phyloP scores from a whole-genome alignment of 2,113 vertebrate genomes.

The Corvus hawaiiensis region DNA sequence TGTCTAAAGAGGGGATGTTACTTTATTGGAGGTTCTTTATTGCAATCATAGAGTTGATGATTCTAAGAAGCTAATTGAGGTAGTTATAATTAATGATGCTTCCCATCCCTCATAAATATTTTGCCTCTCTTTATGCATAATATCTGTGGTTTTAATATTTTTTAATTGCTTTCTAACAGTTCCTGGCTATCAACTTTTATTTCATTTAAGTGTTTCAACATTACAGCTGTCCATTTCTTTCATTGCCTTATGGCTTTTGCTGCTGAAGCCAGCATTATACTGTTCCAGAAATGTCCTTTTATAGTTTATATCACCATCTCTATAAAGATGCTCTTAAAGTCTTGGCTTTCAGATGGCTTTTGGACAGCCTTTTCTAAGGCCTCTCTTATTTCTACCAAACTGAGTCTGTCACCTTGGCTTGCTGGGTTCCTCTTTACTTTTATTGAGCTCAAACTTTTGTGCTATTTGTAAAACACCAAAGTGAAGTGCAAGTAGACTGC shows the following conservation, averaged over 20 bases:
- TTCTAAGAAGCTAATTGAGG: neutral
- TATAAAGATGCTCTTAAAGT: constrained; percentile 26
- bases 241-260: neutral
- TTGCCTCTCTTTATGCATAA: neutral
- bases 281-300: neutral
- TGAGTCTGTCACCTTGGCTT: neutral
- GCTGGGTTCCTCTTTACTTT: neutral
- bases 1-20: neutral
- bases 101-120: neutral
- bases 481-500: neutral
- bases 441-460: neutral
- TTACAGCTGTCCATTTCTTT: neutral
- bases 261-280: neutral
- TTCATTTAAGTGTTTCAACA: neutral
- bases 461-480: neutral
- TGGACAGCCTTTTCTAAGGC: neutral
- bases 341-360: neutral
- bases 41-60: neutral
- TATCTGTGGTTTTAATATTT: neutral
- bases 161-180: constrained; percentile 1
- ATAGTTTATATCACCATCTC: neutral
- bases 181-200: neutral
- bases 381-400: neutral
- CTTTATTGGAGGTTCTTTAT: neutral
- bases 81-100: neutral